Percentiles rank a stretch among this genome's conserved stretches.
phyloP scores from a whole-genome alignment of 2,888 invertebrate genomes.

The Trilocha varians region DNA sequence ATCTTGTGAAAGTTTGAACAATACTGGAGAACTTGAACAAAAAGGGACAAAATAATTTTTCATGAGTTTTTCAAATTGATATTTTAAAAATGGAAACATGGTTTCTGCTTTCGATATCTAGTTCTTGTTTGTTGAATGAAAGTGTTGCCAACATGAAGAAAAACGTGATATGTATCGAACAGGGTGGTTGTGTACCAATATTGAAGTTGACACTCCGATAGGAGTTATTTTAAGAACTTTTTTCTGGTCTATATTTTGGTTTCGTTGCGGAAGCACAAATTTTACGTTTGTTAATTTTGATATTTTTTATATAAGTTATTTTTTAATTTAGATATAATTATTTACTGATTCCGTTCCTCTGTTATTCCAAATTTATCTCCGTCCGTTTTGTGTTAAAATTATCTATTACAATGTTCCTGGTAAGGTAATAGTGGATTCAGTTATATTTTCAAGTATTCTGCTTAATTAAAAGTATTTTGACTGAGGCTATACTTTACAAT shows the following conservation, averaged over 20 bases:
- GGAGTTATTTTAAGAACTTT: not conserved
- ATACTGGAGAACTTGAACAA: not conserved
- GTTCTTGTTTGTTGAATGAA: not conserved
- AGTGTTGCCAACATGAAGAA: not conserved
- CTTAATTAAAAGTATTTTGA: too few relatives aligned
- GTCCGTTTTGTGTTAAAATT: not conserved
- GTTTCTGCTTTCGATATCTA: not conserved
- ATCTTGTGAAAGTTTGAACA: not conserved
- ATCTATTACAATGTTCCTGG: not conserved
- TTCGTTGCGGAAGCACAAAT: not conserved
- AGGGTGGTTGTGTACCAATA: not conserved
- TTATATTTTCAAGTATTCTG: too few relatives aligned
- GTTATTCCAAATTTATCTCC: not conserved
- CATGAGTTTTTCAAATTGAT: not conserved
- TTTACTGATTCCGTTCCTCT: not conserved
- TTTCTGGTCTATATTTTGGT: not conserved
- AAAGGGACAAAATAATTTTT: not conserved
- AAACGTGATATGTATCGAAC: not conserved
- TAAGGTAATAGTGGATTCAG: too few relatives aligned
- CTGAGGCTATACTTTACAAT: too few relatives aligned
- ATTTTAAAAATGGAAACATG: not conserved
- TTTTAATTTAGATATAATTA: not conserved
- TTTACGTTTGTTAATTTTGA: not conserved
- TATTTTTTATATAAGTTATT: not conserved
- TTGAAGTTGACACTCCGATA: not conserved